phyloP scores from a whole-genome alignment of 2,113 vertebrate genomes.

The Nothoprocta perdicaria region DNA sequence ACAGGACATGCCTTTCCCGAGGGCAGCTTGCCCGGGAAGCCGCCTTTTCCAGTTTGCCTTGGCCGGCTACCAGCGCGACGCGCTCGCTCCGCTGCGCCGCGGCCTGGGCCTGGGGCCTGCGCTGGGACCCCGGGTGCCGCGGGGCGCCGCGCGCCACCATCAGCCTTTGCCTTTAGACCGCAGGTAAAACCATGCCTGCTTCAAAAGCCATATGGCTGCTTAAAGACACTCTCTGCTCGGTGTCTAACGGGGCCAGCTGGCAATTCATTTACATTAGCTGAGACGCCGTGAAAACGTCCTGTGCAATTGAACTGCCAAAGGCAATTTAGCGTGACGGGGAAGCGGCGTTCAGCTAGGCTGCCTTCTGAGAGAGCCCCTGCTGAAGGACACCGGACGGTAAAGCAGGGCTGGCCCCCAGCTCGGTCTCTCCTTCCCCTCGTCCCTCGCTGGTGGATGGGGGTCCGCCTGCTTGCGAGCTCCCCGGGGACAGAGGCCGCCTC shows the following conservation, averaged over 20 bases:
- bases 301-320: constrained; percentile 19
- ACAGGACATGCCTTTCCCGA: not conserved
- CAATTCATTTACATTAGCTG: not conserved
- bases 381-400: not conserved
- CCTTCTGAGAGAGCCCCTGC: not conserved
- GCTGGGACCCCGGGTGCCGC: too few species aligned
- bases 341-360: not conserved
- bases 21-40: not conserved
- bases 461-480: not conserved
- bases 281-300: not conserved
- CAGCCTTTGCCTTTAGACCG: not conserved
- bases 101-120: too few species aligned
- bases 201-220: not conserved
- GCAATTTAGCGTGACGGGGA: constrained; percentile 13
- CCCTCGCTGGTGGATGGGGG: not conserved
- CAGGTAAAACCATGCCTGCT: not conserved
- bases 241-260: not conserved
- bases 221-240: not conserved
- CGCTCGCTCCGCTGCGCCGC: not conserved
- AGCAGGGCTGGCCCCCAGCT: not conserved
- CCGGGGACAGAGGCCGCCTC: not conserved
- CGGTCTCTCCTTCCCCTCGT: fast-evolving
- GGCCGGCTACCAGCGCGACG: not conserved
- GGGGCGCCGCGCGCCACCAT: not conserved
- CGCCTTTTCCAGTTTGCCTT: not conserved